Evolutionary conservation across 2,888 invertebrate genomes (phyloP), one percentile per base, ranked within the genome.

Genomic region (Pandemis corylana): DNA sequence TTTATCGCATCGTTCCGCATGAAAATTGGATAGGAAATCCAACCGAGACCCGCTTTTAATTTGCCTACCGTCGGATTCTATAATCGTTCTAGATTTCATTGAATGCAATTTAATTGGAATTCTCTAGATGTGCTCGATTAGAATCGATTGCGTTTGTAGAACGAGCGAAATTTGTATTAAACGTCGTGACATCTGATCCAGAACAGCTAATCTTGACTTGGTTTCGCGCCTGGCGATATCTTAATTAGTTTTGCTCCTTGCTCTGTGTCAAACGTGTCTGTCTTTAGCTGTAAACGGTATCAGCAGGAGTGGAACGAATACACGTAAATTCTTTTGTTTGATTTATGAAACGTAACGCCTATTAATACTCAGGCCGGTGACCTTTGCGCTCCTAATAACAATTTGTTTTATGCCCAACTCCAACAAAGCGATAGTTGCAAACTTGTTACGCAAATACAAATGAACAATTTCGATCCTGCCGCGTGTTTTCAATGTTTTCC

Each of bases 61-160:
- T 93, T 90, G 87, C 89, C 88, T 84, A 89, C 88, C 87, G 89
- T 88, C 85, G 87, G 85, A 90, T 90, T 91, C 89, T 90, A 91
- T 91, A 92, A 92, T 90, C 89, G 89, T 84, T 84, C 88, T 90
- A 91, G 92, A 91, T 92, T 91, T 90, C 89, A 89, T 89, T 91
- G 89, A 91, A 92, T 90, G 90, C 91, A 89, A 89, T 91, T 92
- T 91, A 92, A 93, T 90, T 90, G 90, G 87, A 91, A 90, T 92
- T 89, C 90, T 85, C 84, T 80, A 80, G 81, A 78, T 82, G 76
- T 79, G 80, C 83, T 84, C 82, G 83, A 87, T 88, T 87, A 84
- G 84, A 88, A 88, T 87, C 84, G 88, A 88, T 86, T 85, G 83
- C 84, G 85, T 84, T 85, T 84, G 81, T 86, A 84, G 84, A 82